Evolutionary conservation across 1,140 invertebrate genomes (phyloP), one percentile per base, ranked within the genome.

Genomic region (Drosophila nikananu): DNA sequence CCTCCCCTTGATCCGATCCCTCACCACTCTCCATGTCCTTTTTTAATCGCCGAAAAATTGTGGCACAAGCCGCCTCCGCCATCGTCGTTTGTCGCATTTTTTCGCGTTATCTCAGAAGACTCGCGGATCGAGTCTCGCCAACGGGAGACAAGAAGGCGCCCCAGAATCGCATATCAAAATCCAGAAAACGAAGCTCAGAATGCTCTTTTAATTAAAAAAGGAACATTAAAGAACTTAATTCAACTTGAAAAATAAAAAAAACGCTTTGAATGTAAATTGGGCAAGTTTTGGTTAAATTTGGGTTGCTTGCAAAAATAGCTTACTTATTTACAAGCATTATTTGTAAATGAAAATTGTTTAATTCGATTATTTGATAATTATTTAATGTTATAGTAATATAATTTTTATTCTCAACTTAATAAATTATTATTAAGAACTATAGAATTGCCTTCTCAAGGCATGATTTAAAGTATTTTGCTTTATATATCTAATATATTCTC

Each of bases 21-120:
- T 9, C 48, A 23, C 13, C 59, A 51, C 32, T 23, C 25, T 41
- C n/a, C 41, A 42, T 46, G 62, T 86, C 59, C 77, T 60, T 77
- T 80, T 86, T 83, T 89, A 89, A 89, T 89, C 77, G 75, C 73
- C 66, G 42, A 65, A 55, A 55, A 68, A 55, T 68, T 80, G 67
- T 80, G 77, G 76, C 80, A 86, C 83, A 86, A 83, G 70, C 71
- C 55, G 25, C 67, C n/a, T n/a, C n/a, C 55, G 58, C 23, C 66
- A 76, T 71, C 58, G 65, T 71, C 80, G 68, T 58, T 75, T 71
- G 70, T 54, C 41, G 61, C 71, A 67, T 67, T 79, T 79, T 63
- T 63, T 52, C 7, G 61, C 62, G 13, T 13, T 70, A 70, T 70
- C 67, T 37, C 30, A 46, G 63, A 68, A 67, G 64, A 71, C 30